Evolutionary conservation across 2,888 invertebrate species (phyloP), one percentile per base, ranked within the genome.

Genomic region (Hecatera dysodea): DNA sequence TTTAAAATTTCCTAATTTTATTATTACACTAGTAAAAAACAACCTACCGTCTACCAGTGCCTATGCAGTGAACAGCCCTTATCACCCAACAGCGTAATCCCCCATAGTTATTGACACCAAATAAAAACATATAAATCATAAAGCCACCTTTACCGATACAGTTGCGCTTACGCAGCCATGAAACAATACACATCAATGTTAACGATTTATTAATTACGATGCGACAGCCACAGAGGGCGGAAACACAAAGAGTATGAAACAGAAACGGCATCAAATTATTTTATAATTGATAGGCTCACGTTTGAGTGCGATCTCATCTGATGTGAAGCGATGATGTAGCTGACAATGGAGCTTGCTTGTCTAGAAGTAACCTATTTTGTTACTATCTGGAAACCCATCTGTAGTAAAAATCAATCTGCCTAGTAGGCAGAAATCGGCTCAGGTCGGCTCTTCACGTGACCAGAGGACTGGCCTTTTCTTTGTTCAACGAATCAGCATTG

Each of bases 181-280:
- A 92, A 93, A 94, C 93, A 93, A 94, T 93, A 90, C 90, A 77
- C 86, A 85, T 83, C 88, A 85, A 88, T 90, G 93, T 92, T 94
- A 93, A 94, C 92, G 92, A 93, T 93, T 93, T 92, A 91, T 93
- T 95, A 94, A 95, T 94, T 94, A 93, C 89, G 75, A 89, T 81
- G 85, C 86, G 85, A 87, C 87, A 86, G 80, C 82, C 82, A 72
- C 81, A 87, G 83, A 86, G 87, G 89, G 88, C 89, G 63, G 70
- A 39, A 44, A 17, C 42, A 0, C 90, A 89, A 66, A 88, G 89
- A 90, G 19, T 44, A 39, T 7, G 39, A 33, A 67, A 78, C 22
- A 75, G 81, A 80, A 24, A 61, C 7, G 74, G 57, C 69, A 44
- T 8, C 15, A 0, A 33, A 1, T 15, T 44, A 1, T 44, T 6